Evolutionary conservation across 2,113 vertebrate genomes (phyloP).

Genomic region (Plecotus auritus): DNA sequence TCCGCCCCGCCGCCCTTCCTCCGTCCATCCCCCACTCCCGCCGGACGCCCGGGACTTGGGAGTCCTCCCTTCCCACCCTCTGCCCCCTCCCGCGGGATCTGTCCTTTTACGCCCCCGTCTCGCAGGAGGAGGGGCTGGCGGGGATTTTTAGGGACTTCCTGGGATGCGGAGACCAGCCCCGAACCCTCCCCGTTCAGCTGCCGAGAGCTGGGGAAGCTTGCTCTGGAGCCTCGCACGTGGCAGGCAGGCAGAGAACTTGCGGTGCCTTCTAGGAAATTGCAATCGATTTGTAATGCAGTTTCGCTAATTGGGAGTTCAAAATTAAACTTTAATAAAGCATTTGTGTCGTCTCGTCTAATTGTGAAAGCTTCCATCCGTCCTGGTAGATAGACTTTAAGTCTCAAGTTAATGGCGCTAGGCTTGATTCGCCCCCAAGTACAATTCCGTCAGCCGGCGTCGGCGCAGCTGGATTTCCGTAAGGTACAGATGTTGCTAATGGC

Average conservation of each 20-base stretch:
- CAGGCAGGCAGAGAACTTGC: conserved; percentile 56
- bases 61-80: background rate
- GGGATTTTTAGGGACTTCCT: conserved; percentile 34
- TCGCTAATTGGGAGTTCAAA: conserved; percentile 73
- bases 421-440: conserved; percentile 21
- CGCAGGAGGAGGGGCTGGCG: conserved; percentile 25
- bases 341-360: conserved; percentile 71
- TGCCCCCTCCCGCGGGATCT: too few relatives aligned
- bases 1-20: background rate
- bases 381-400: conserved; percentile 56
- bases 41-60: background rate
- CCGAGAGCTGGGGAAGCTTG: background rate
- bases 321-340: conserved; percentile 74
- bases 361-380: conserved; percentile 68
- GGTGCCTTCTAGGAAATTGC: conserved; percentile 68
- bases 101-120: background rate
- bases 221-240: conserved; percentile 52
- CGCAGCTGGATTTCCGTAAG: conserved; percentile 79
- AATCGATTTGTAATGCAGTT: conserved; percentile 62
- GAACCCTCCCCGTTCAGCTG: background rate
- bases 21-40: background rate
- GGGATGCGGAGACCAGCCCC: background rate
- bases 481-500: conserved; percentile 83
- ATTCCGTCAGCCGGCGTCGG: conserved; percentile 58
- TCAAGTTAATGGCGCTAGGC: conserved; percentile 57